These are phyloP conservation scores for Argyrosomus regius DNA, from an alignment of 2,797 vertebrate species.

Conservation along the genomic window DNA sequence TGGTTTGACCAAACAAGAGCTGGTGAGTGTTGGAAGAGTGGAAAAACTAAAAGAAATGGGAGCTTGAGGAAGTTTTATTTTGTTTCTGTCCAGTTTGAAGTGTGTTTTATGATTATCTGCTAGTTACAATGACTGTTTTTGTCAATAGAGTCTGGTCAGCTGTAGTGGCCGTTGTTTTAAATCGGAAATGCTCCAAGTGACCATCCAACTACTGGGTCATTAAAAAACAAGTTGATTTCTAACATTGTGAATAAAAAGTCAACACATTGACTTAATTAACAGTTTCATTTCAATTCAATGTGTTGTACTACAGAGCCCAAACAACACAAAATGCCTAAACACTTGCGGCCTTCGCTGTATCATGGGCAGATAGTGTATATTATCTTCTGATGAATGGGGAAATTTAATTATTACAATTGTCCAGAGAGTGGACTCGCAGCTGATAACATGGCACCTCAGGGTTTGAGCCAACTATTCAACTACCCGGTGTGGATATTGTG, in stretches of 20 bases:
- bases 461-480: constrained; percentile 27
- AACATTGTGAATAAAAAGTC: not conserved
- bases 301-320: constrained; percentile 7
- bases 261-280: constrained; percentile 5
- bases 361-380: constrained; percentile 35
- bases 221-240: not conserved
- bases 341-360: not conserved
- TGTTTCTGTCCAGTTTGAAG: too few species aligned
- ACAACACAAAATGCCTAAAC: constrained; percentile 28
- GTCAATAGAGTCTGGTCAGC: too few species aligned
- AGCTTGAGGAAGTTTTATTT: too few species aligned
- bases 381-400: constrained; percentile 40
- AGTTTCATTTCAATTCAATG: constrained; percentile 11
- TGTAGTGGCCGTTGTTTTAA: too few species aligned
- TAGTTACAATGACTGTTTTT: too few species aligned
- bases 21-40: too few species aligned
- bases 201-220: not conserved
- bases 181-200: not conserved
- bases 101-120: too few species aligned
- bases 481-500: constrained; percentile 24
- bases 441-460: constrained; percentile 48
- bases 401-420: constrained; percentile 65
- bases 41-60: too few species aligned
- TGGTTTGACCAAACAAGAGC: too few species aligned
- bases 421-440: constrained; percentile 36